Percentiles rank a stretch among this genome's conserved stretches.
These are phyloP conservation scores for Panthera leo DNA, from an alignment of 2,113 vertebrate species.

Conservation along the genomic window DNA sequence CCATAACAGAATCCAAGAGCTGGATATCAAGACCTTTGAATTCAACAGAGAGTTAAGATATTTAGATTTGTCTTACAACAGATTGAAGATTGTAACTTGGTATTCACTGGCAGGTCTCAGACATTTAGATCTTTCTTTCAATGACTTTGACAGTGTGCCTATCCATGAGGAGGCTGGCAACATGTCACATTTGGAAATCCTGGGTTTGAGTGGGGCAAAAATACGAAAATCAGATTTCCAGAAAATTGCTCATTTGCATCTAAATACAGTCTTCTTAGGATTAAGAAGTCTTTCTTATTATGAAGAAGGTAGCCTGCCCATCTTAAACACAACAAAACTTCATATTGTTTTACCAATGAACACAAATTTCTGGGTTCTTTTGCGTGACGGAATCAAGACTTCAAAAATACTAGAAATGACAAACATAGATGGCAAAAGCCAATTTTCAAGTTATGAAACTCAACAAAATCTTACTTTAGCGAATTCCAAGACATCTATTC, in stretches of 20 bases:
- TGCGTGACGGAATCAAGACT: slow-evolving; percentile 83
- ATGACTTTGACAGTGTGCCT: slow-evolving; percentile 84
- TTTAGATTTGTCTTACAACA: slow-evolving; percentile 91
- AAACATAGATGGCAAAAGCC: slow-evolving; percentile 77
- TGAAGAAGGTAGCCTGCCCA: slow-evolving; percentile 83
- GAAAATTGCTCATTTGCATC: slow-evolving; percentile 78
- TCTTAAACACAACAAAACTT: slow-evolving; percentile 82
- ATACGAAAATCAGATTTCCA: slow-evolving; percentile 85
- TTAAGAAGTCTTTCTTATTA: slow-evolving; percentile 81
- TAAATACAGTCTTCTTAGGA: slow-evolving; percentile 83
- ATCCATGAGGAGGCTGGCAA: slow-evolving; percentile 82
- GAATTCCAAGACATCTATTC: slow-evolving; percentile 27
- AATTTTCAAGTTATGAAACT: neutral
- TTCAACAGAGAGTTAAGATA: slow-evolving; percentile 84
- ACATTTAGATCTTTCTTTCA: slow-evolving; percentile 89
- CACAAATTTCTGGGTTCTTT: slow-evolving; percentile 73
- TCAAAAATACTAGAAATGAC: slow-evolving; percentile 83
- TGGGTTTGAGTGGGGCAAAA: slow-evolving; percentile 84
- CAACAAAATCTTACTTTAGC: neutral
- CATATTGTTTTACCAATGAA: slow-evolving; percentile 77
- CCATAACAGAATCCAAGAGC: slow-evolving; percentile 83
- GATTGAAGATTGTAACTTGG: slow-evolving; percentile 83
- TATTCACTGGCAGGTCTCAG: slow-evolving; percentile 76
- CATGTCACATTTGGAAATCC: slow-evolving; percentile 82
- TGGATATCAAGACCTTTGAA: slow-evolving; percentile 84